Conservation (phyloP, 2,113 vertebrate genomes). For the Cryptotis parvus region DNA sequence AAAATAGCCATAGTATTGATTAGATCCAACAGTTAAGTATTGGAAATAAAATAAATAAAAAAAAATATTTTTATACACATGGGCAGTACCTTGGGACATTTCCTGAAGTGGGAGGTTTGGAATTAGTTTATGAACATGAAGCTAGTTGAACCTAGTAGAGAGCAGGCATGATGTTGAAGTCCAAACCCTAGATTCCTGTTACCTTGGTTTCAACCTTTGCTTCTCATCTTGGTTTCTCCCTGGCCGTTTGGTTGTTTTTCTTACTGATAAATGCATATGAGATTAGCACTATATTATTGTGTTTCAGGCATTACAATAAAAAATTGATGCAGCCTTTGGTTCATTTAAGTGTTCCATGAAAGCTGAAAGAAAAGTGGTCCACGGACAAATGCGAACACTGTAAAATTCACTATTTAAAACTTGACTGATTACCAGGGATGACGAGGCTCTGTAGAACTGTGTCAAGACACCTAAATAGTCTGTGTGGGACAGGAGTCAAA, state of each 20-base stretch:
- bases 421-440: not conserved
- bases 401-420: not conserved
- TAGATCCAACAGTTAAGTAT: too few species aligned
- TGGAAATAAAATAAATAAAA: too few species aligned
- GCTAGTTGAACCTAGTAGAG: not conserved
- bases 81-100: constrained; percentile 19
- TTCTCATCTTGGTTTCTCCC: not conserved
- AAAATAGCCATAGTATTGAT: too few species aligned
- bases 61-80: not conserved
- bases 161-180: not conserved
- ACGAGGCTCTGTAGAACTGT: not conserved
- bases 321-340: not conserved
- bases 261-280: not conserved
- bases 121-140: not conserved
- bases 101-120: not conserved
- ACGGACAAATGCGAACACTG: not conserved
- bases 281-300: not conserved
- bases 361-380: not conserved
- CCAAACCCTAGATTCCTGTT: not conserved
- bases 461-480: not conserved
- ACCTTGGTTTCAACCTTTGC: not conserved
- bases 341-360: not conserved
- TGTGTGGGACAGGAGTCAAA: not conserved
- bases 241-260: not conserved
- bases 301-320: not conserved